Base-by-base conservation (phyloP, 2,797 vertebrate genomes). In the Catharus ustulatus region DNA sequence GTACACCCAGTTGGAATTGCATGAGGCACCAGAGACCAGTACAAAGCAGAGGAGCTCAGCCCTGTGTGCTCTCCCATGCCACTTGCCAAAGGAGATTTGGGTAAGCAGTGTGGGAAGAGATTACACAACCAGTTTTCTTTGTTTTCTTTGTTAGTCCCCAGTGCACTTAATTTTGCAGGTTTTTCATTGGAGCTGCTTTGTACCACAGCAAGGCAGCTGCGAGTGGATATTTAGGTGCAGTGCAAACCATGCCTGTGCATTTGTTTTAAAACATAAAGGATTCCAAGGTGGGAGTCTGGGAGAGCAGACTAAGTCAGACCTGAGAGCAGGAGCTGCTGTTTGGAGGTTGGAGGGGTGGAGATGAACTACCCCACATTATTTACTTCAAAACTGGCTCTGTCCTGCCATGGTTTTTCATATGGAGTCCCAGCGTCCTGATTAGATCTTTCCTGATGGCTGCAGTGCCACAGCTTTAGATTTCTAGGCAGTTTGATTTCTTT, bases 51-150 rank as follows among this genome's bases (percentile, higher is more conserved):
- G 79, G 83, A 92, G 63, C 92, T 95, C 95, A 93, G 90, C 89
- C 91, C 73, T 24, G 6, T 1, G 13, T 77, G 69, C 66, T 93
- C 92, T 95, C 83, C 89, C 89, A 59, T 92, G 84, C 64, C 67
- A 51, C 84, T 97, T 96, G 93, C 93, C 94, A 95, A 87, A 91
- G 81, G 88, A 88, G 90, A 87, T 96, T 92, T 95, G 89, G 91
- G 77, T 84, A 96, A 96, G 93, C 91, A 95, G 67, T 95, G 95
- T 96, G 96, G 94, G 96, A 97, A 97, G 95, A 89, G 83, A 92
- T 94, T 91, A 93, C 87, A 74, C 8, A 22, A 57, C 76, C 82
- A 49, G 62, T 72, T 76, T 54, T 85, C 94, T 91, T 96, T 96
- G 92, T 93, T 88, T 94, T 54, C 94, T 96, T 94, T 94, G 84